phyloP scores from a whole-genome alignment of 2,888 invertebrate species.

The Xestia rhomboidea region DNA sequence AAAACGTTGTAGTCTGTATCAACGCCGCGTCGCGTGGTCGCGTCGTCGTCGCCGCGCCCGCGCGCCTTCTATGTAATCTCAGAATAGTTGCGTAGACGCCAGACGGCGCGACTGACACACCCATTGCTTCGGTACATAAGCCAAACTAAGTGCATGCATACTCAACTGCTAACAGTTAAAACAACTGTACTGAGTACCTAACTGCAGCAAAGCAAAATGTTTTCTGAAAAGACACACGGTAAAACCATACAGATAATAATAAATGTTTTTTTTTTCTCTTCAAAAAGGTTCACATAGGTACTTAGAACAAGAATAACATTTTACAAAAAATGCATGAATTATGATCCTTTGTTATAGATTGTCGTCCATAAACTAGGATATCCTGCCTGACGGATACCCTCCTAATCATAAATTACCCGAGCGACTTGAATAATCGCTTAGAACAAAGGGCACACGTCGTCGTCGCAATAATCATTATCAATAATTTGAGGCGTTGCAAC shows the following conservation, averaged over 20 bases:
- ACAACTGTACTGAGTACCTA: neutral
- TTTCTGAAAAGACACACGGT: slow-evolving; percentile 1
- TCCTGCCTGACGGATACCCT: neutral
- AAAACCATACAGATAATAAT: neutral
- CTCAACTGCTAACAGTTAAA: slow-evolving; percentile 11
- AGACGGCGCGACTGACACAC: slow-evolving; percentile 56
- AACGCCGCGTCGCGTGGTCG: neutral
- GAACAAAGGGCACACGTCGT: slow-evolving; percentile 52
- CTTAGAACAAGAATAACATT: neutral
- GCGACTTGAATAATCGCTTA: slow-evolving; percentile 25
- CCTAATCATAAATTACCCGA: slow-evolving; percentile 24
- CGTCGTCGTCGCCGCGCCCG: neutral
- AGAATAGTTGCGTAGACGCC: slow-evolving; percentile 31
- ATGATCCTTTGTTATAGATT: neutral
- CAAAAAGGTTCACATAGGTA: neutral
- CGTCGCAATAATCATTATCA: slow-evolving; percentile 59
- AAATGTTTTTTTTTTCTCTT: neutral
- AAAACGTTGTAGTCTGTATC: neutral
- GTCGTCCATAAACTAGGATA: neutral
- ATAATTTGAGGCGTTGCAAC: slow-evolving; percentile 61
- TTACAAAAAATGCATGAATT: neutral
- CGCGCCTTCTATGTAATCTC: slow-evolving; percentile 1
- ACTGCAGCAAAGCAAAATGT: slow-evolving; percentile 1
- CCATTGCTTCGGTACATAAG: slow-evolving; percentile 56
- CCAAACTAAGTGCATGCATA: slow-evolving; percentile 6